Conservation (phyloP, 37 sponge, comb jelly and placozoan species). For the Ephydatia muelleri region DNA sequence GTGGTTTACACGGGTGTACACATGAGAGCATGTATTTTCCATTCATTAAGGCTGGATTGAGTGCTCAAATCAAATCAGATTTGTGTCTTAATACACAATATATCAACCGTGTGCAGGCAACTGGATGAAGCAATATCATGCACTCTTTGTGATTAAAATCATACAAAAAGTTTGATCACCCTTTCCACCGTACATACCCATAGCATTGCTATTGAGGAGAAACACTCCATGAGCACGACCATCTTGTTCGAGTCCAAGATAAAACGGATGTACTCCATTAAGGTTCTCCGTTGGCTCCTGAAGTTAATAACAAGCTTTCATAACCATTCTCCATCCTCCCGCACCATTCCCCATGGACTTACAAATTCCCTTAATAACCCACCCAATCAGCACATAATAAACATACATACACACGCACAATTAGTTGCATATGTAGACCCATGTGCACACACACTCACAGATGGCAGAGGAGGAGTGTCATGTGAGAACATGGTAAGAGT, state of each 20-base stretch:
- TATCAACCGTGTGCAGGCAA: no score
- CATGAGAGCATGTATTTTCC: no score
- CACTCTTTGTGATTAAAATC: no score
- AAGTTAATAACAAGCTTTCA: not conserved
- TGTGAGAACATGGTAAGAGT: constrained; percentile 63
- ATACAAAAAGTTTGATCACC: no score
- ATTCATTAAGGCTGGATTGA: no score
- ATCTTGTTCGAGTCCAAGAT: constrained; percentile 59
- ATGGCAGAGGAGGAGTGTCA: constrained; percentile 54
- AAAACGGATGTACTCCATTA: constrained; percentile 88
- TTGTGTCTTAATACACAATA: no score
- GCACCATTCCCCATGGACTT: no score
- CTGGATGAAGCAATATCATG: no score
- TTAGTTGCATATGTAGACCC: no score
- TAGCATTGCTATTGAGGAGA: constrained; percentile 86
- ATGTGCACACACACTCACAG: not conserved
- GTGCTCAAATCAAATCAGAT: no score
- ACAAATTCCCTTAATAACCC: not conserved
- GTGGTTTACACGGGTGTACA: no score
- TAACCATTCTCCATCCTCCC: no score
- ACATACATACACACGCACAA: not conserved
- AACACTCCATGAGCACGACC: constrained; percentile 72
- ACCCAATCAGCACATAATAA: not conserved
- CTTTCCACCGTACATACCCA: constrained; percentile 48
- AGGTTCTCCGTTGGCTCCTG: constrained; percentile 51